Evolutionary conservation across 2,888 invertebrate species (phyloP), one percentile per base, ranked within the genome.

Genomic region (Dexiosoma caninum): DNA sequence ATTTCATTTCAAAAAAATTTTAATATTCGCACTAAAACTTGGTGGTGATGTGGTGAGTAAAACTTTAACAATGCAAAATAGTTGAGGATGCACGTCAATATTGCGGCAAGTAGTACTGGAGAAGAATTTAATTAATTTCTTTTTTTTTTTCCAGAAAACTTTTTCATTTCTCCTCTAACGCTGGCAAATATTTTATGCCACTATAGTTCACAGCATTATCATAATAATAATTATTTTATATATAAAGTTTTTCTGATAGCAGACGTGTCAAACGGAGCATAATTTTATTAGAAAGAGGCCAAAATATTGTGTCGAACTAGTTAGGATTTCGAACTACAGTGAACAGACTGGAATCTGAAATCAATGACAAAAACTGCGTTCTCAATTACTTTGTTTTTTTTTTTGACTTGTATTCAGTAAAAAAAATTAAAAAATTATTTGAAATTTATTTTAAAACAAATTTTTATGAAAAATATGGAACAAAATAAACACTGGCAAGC

Each of bases 81-180:
- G 35, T 46, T 14, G 55, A 37, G 21, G 57, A 66, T 16, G 30
- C 21, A 62, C 30, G 60, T 69, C 53, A 37, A 70, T 70, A 57
- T 16, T 19, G 27, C 27, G 3, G 6, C 30, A 30, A 23, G 14
- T 23, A n/a, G 14, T 59, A n/a, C 10, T 19, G 10, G 19, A 57
- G 37, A 60, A 59, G 21, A 62, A 51, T 60, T 64, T 71, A 77
- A 71, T 77, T 71, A 70, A 51, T 42, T 71, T 5, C 27, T 27
- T 5, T 70, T 76, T 77, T 77, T 49, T 49, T 51, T 66, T 57
- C 16, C 21, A 49, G 66, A n/a, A n/a, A n/a, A 77, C 32, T 70
- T 77, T 64, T 57, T 40, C 9, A 16, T 10, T n/a, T 12, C n/a
- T 16, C 16, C 35, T 46, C 4, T 32, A 49, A 27, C 0, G 37